Base-by-base conservation (phyloP, 2,888 invertebrate species). In the Pycnomerus fuliginosus region DNA sequence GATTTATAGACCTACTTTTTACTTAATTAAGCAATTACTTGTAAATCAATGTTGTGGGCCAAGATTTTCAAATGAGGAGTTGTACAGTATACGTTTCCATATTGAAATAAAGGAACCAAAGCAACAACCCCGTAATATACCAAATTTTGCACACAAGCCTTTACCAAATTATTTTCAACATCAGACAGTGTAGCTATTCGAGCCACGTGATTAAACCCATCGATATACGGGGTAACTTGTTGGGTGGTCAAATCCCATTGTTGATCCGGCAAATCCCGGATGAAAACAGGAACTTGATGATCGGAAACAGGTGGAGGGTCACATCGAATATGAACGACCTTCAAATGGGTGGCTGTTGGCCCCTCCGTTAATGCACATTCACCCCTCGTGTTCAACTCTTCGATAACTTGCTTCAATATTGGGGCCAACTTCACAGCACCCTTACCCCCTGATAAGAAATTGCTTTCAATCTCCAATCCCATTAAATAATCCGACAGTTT, bases 211-310 rank as follows among this genome's bases (percentile, higher is more conserved):
- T 93, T 91, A 63, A 89, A 90, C 0, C 96, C 95, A 71, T 96
- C 90, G 33, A 97, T 90, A 63, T 87, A 88, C 0, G 92, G 90
- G 15, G 76, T 51, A 27, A 90, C 90, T 80, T 94, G 94, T 69
- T 92, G 87, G 1, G 96, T 95, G 1, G 95, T 95, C 17, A 96
- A 79, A 68, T 96, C 96, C 94, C 95, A 95, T 47, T 89, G 85
- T 24, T 87, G 63, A 13, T 65, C 59, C 1, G 71, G 69, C 16
- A 72, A 48, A 24, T 66, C 61, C 52, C 68, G 68, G 4, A 71
- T 58, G 55, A 95, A 80, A 36, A 95, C 82, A 0, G 96, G 96
- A 1, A 97, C 96, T 73, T 94, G 89, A 69, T 92, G 86, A 69
- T 94, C 94, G 44, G 83, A 78, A 1, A 95, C 92, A 2, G 82